Percentiles rank a stretch among this genome's conserved stretches.
Evolutionary conservation across 92 coral and sea anemone genomes (phyloP).

Genomic region (Paragorgia papillata): DNA sequence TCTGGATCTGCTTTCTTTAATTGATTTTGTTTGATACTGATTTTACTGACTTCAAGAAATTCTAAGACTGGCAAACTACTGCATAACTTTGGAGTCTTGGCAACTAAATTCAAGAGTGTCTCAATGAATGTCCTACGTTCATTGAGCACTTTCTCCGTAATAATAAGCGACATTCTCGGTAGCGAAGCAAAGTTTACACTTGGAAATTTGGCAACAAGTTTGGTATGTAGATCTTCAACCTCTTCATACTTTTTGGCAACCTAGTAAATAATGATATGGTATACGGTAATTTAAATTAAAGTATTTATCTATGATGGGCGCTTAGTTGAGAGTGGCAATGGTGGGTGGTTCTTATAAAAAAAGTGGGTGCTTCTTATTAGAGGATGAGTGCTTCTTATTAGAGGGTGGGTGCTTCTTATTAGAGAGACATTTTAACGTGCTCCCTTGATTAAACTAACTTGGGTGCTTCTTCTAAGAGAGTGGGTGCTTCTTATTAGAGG

Average conservation of each 20-base stretch:
- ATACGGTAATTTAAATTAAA: too few relatives aligned
- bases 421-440: too few relatives aligned
- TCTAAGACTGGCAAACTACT: conserved; percentile 77
- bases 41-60: conserved; percentile 64
- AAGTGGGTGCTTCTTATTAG: too few relatives aligned
- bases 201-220: conserved; percentile 79
- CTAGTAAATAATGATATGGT: too few relatives aligned
- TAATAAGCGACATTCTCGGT: conserved; percentile 74
- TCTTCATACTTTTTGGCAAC: conserved; percentile 82
- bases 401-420: too few relatives aligned
- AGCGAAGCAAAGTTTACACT: conserved; percentile 82
- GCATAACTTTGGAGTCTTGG: conserved; percentile 88
- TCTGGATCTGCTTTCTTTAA: conserved; percentile 16
- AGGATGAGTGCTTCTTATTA: too few relatives aligned
- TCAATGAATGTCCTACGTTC: conserved; percentile 83
- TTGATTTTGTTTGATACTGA: conserved; percentile 36
- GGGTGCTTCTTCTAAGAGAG: too few relatives aligned
- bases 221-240: conserved; percentile 86
- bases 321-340: too few relatives aligned
- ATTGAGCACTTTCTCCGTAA: conserved; percentile 69
- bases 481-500: too few relatives aligned
- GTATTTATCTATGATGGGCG: too few relatives aligned
- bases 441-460: too few relatives aligned
- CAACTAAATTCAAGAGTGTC: conserved; percentile 70
- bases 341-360: too few relatives aligned